phyloP scores from a whole-genome alignment of 2,888 invertebrate species.

The Amiota mariae region DNA sequence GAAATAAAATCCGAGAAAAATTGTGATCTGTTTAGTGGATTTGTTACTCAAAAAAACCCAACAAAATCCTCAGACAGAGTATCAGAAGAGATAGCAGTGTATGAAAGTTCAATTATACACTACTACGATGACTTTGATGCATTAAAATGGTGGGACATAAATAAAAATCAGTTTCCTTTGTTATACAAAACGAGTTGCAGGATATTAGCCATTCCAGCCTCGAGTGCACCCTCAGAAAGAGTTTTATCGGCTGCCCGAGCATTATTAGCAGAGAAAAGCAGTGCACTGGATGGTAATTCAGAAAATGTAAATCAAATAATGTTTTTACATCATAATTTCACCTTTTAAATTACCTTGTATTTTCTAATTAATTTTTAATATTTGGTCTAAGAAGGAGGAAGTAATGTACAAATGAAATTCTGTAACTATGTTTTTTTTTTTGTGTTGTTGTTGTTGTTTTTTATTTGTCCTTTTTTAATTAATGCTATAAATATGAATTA shows the following conservation, averaged over 20 bases:
- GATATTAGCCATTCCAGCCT: conserved; percentile 13
- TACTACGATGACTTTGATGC: conserved; percentile 12
- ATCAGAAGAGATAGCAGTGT: background rate
- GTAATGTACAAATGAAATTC: background rate
- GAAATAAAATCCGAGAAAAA: conserved; percentile 10
- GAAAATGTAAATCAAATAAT: conserved; percentile 2
- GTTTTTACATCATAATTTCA: background rate
- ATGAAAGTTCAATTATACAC: background rate
- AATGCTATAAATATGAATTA: too few relatives aligned
- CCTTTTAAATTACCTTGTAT: background rate
- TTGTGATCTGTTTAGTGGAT: background rate
- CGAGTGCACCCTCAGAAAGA: conserved; percentile 7
- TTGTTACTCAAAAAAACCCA: conserved; percentile 1
- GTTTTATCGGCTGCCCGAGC: background rate
- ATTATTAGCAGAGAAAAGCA: background rate
- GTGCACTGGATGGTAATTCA: background rate
- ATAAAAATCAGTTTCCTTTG: conserved; percentile 11
- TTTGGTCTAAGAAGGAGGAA: too few relatives aligned
- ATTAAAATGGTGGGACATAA: background rate
- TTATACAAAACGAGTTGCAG: conserved; percentile 11
- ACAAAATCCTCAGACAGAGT: conserved; percentile 4
- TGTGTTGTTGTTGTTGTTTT: background rate
- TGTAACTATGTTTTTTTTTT: background rate
- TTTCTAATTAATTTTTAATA: background rate
- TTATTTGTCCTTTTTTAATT: too few relatives aligned